Evolutionary conservation across 2,888 invertebrate genomes (phyloP), one percentile per base, ranked within the genome.

Genomic region (Congeria kusceri): DNA sequence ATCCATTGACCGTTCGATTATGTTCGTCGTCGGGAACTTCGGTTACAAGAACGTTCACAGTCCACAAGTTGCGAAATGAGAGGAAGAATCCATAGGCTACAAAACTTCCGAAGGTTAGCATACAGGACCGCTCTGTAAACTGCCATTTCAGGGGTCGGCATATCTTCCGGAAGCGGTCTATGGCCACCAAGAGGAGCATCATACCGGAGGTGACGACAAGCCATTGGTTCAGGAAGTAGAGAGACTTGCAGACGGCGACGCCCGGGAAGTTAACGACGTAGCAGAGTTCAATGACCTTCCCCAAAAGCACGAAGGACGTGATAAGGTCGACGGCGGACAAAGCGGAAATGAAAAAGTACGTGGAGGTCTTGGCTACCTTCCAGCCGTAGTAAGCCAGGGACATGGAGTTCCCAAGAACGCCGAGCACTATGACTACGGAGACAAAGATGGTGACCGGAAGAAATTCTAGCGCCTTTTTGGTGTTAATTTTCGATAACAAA

Each of bases 181-280:
- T 15, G 11, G 46, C 58, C 13, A 68, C 32, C 0, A 68, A 28
- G 7, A 58, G 20, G 13, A 68, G 53, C 9, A 56, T 53, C 13
- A 66, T 29, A 0, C 47, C 25, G 4, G 66, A 66, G 15, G 56
- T 32, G 9, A 56, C 9, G 1, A 68, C 68, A 0, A 44, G 39
- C n/a, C 44, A 25, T 39, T 58, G 58, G 20, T 68, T 68, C 20
- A 68, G 15, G 13, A 68, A 68, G 46, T 68, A 68, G 39, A 68
- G 44, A 39, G 32, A 28, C 28, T 47, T 58, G 29, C 68, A 68
- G 3, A 25, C 39, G 11, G 18, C 9, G 1, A 32, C 27, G 59
- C 46, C 46, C 11, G 28, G 57, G 23, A 58, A 68, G 15, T 20
- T 68, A 11, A 68, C 25, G 27, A 44, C 44, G 18, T 44, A 44